A percentile compares a stretch with the other conserved stretches of the same genome.
Conservation (phyloP, 2,797 vertebrate species). For the Melanogrammus aeglefinus region DNA sequence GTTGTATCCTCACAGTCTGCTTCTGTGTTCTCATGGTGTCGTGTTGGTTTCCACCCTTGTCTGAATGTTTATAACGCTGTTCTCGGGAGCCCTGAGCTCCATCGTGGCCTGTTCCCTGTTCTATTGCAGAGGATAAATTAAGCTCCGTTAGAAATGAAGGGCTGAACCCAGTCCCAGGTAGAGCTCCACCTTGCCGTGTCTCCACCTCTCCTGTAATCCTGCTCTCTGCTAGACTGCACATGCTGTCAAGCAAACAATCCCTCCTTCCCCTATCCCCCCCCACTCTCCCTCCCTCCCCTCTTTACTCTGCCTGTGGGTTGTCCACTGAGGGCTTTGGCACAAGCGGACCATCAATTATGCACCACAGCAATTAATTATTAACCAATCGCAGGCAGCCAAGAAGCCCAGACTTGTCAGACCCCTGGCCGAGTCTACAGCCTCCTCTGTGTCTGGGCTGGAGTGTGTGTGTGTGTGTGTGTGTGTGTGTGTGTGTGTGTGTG, state of each 20-base stretch:
- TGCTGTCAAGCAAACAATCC: slow-evolving; percentile 17
- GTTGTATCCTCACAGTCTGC: no score
- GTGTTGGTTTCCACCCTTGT: no score
- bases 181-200: no score
- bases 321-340: slow-evolving; percentile 54
- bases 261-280: background rate
- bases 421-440: slow-evolving; percentile 49
- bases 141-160: slow-evolving; percentile 62
- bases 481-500: no score
- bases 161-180: slow-evolving; percentile 12
- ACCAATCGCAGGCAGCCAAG: slow-evolving; percentile 58
- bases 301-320: slow-evolving; percentile 41
- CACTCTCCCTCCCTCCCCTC: slow-evolving; percentile 11
- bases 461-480: no score
- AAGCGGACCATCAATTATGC: slow-evolving; percentile 73
- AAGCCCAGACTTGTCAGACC: slow-evolving; percentile 63
- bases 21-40: no score
- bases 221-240: slow-evolving; percentile 39
- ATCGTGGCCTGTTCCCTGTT: slow-evolving; percentile 23
- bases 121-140: slow-evolving; percentile 57
- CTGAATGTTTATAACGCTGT: no score
- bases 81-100: slow-evolving; percentile 7
- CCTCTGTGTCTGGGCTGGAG: slow-evolving; percentile 29
- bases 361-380: slow-evolving; percentile 73
- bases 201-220: no score